phyloP scores from a whole-genome alignment of 2,888 invertebrate species.

The Papilio protenor region DNA sequence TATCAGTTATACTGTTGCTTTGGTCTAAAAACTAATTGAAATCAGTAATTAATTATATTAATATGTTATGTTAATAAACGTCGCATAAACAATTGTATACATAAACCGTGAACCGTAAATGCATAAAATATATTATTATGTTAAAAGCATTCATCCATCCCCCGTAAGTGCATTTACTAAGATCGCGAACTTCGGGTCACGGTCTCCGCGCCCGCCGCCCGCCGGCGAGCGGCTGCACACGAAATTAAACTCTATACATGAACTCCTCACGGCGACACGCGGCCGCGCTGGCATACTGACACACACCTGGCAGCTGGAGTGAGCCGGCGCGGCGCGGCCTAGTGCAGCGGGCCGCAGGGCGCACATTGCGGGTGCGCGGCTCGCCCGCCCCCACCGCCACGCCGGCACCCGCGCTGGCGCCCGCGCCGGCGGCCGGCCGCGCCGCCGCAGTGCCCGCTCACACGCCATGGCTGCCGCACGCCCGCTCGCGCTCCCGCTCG shows the following conservation, averaged over 20 bases:
- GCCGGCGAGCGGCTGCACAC: background rate
- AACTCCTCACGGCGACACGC: background rate
- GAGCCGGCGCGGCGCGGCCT: background rate
- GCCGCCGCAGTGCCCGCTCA: constrained; percentile 49
- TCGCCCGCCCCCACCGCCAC: background rate
- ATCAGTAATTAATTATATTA: background rate
- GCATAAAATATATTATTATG: background rate
- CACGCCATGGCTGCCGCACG: constrained; percentile 55
- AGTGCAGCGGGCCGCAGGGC: background rate
- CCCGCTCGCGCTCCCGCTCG: constrained; percentile 52
- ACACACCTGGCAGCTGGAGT: background rate
- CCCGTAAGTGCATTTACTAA: constrained; percentile 3
- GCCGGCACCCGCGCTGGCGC: constrained; percentile 37
- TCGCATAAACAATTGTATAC: background rate
- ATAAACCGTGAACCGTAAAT: constrained; percentile 2
- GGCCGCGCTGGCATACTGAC: background rate
- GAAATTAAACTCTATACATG: background rate
- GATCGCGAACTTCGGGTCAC: background rate
- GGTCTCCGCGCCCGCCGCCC: background rate
- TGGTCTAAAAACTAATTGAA: background rate
- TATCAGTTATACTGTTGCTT: background rate
- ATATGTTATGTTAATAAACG: background rate
- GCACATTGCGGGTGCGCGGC: background rate
- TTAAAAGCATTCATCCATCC: constrained; percentile 5
- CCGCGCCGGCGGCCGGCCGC: constrained; percentile 37